Conservation (phyloP, 1,140 invertebrate genomes). For the Drosophila nannoptera region DNA sequence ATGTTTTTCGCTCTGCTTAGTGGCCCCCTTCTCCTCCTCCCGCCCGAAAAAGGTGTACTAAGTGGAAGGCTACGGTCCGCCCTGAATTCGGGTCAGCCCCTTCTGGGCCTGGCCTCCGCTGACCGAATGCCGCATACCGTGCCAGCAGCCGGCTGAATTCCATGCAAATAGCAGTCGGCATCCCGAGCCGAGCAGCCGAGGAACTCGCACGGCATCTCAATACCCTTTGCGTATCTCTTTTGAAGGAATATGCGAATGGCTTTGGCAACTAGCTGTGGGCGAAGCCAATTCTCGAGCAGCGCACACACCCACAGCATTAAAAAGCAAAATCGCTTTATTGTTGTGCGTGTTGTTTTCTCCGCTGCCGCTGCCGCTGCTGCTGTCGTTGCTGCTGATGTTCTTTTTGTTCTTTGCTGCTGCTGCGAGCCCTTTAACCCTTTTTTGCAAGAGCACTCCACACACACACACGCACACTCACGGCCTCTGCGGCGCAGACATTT, state of each 20-base stretch:
- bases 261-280: slow-evolving; percentile 12
- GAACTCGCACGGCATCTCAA: background rate
- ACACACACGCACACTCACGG: slow-evolving; percentile 16
- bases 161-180: background rate
- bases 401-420: slow-evolving; percentile 29
- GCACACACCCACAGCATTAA: slow-evolving; percentile 64
- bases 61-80: slow-evolving; percentile 38
- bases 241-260: slow-evolving; percentile 10
- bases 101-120: background rate
- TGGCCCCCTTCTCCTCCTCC: background rate
- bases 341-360: slow-evolving; percentile 37
- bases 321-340: slow-evolving; percentile 70
- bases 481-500: slow-evolving; percentile 34
- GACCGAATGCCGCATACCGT: slow-evolving; percentile 18
- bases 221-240: background rate
- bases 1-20: slow-evolving; percentile 47
- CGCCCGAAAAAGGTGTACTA: slow-evolving; percentile 64
- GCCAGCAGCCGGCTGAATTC: background rate
- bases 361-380: too few relatives aligned
- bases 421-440: slow-evolving; percentile 68
- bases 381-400: slow-evolving; percentile 5
- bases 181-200: too few relatives aligned
- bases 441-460: slow-evolving; percentile 33
- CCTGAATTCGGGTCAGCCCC: slow-evolving; percentile 56
- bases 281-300: slow-evolving; percentile 25